Evolutionary conservation across 1,140 invertebrate genomes (phyloP), one percentile per base, ranked within the genome.

Genomic region (Hylaeus volcanicus): DNA sequence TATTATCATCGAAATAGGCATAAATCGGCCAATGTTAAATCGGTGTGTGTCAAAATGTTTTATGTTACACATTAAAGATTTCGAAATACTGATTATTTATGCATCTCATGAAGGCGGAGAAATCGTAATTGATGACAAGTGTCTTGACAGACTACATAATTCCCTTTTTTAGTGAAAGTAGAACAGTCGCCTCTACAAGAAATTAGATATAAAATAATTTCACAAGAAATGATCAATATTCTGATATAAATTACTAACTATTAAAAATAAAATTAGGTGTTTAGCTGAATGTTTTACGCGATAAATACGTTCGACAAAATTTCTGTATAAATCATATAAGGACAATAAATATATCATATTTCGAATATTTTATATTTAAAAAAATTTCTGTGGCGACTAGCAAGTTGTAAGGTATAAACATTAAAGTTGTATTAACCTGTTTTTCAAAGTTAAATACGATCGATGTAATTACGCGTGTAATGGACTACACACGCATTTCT

Each of bases 21-120:
- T 26, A 73, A n/a, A 64, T 15, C n/a, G 1, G 5, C 0, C 39
- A 11, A 43, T 53, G 15, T 51, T 48, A 77, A 64, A 26, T 39
- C 26, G 45, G n/a, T 39, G 37, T 81, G 51, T 81, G 51, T 66
- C 51, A 43, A 71, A 81, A 86, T 78, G 26, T 66, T 69, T 56
- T 48, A 58, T 56, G 48, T 45, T 74, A 66, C 56, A 61, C 53
- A 61, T 72, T 69, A 48, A 76, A 51, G 45, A 77, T 83, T 86
- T 82, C 84, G 65, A 80, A 74, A 80, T 60, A 41, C 43, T 26
- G 63, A 86, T 86, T 86, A 86, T 75, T 79, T 65, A 86, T 80
- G 73, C 73, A 37, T 63, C 53, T 64, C 39, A 58, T 79, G 76
- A 61, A 60, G 53, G 68, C 55, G 76, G 76, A 79, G 84, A 86